phyloP scores from a whole-genome alignment of 2,888 invertebrate genomes.

The Apantesis nais region DNA sequence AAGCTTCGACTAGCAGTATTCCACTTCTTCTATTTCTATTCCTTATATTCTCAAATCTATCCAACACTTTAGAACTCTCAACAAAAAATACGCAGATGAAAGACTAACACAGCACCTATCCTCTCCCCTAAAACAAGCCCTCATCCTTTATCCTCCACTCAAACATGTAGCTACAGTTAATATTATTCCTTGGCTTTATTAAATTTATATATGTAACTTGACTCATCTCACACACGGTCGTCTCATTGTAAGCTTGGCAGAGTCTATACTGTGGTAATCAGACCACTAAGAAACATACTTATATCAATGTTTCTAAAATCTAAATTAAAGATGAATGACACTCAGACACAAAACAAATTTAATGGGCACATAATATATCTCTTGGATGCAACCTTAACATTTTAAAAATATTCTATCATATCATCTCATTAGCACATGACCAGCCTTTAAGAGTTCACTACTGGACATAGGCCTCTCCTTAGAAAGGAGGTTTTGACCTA shows the following conservation, averaged over 20 bases:
- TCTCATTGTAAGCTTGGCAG: neutral
- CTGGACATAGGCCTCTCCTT: too few species aligned
- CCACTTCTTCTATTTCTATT: neutral
- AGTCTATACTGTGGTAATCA: neutral
- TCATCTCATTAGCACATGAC: too few species aligned
- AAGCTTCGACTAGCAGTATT: neutral
- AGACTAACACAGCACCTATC: neutral
- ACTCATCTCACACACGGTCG: neutral
- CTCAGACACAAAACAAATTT: neutral
- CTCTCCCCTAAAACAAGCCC: neutral
- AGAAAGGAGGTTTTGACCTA: too few species aligned
- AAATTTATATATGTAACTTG: too few species aligned
- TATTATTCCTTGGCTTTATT: conserved; percentile 7
- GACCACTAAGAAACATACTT: neutral
- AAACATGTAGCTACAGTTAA: neutral
- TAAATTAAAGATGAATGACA: neutral
- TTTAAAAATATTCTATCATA: conserved; percentile 28
- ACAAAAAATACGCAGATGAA: neutral
- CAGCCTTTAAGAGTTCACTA: too few species aligned
- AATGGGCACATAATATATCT: neutral
- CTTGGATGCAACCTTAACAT: conserved; percentile 8
- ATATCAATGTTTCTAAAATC: neutral
- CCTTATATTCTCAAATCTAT: neutral
- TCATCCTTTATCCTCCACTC: neutral
- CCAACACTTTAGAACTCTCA: neutral